These are phyloP conservation scores for Xestia sexstrigata DNA, from an alignment of 2,888 invertebrate species.

Conservation along the genomic window DNA sequence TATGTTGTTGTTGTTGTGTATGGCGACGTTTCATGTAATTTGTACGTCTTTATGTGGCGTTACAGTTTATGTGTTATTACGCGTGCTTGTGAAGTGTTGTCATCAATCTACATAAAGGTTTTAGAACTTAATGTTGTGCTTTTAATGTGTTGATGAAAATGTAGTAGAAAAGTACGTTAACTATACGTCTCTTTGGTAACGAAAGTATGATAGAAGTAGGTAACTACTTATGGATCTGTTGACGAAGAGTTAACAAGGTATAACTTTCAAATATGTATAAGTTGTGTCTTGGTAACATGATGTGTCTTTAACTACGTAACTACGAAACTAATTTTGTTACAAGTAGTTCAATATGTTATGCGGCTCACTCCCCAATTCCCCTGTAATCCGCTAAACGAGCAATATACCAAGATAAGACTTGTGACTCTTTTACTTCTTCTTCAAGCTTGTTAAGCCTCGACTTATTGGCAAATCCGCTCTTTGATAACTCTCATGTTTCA, in stretches of 20 bases:
- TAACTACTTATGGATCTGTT: slow-evolving; percentile 23
- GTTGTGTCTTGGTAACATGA: slow-evolving; percentile 22
- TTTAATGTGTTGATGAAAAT: slow-evolving; percentile 42
- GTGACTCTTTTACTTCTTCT: slow-evolving; percentile 43
- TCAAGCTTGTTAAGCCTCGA: slow-evolving; percentile 24
- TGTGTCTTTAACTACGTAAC: slow-evolving; percentile 36
- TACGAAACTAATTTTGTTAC: slow-evolving; percentile 49
- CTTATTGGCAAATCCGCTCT: slow-evolving; percentile 23
- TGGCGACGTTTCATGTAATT: slow-evolving; percentile 39
- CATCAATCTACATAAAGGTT: slow-evolving; percentile 49
- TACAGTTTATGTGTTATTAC: slow-evolving; percentile 53
- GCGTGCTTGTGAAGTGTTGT: slow-evolving; percentile 49
- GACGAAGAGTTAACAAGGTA: slow-evolving; percentile 33
- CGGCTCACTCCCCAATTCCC: slow-evolving; percentile 33
- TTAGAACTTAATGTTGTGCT: slow-evolving; percentile 51
- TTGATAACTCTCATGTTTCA: slow-evolving; percentile 26
- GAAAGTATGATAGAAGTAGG: slow-evolving; percentile 13
- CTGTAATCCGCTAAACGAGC: slow-evolving; percentile 52
- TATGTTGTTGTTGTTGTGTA: slow-evolving; percentile 35
- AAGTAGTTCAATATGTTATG: slow-evolving; percentile 45
- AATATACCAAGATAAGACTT: slow-evolving; percentile 52
- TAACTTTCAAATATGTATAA: slow-evolving; percentile 46
- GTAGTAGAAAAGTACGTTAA: slow-evolving; percentile 10
- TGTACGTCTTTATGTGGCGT: slow-evolving; percentile 40
- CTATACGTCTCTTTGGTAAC: slow-evolving; percentile 10